Evolutionary conservation across 2,113 vertebrate genomes (phyloP), one percentile per base, ranked within the genome.

Genomic region (Petrocephalus zakoni): DNA sequence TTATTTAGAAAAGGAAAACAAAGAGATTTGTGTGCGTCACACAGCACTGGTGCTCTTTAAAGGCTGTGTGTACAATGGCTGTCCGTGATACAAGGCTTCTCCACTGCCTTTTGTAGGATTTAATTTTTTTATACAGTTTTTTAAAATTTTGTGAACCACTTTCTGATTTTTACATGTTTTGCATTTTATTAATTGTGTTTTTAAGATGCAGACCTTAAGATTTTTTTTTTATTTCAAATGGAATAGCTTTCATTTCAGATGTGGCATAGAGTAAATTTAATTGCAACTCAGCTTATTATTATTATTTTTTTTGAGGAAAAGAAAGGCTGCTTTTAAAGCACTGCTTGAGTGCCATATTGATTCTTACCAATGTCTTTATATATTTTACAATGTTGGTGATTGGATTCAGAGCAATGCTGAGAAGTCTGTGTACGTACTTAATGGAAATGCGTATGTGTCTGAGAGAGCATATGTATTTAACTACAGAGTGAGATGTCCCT

Each of bases 321-420:
- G 64, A 88, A 86, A 75, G 88, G 88, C 84, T 86, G 88, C 88
- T 85, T 89, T 86, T 61, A 84, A 84, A 55, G 42, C 22, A 72
- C 88, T 72, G 83, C 64, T 46, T 78, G 88, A 86, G 83, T 89
- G 88, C 88, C 85, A 89, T 78, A 89, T 85, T 21, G 34, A 58
- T 86, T 75, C 85, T 78, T 78, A 75, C 88, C 81, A 52, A 75
- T 88, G 58, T 75, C 84, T 89, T 86, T 88, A 88, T 86, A 85
- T 37, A 53, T 89, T 89, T 89, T 86, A 86, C 75, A 56, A 47
- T 61, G 88, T 86, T 56, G 19, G 34, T 68, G 84, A 78, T 89
- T 89, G 72, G 72, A 78, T 78, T 78, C 29, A 6, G 68, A 37
- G 15, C 34, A 1, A 19, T 75, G 29, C 4, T 9, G 13, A 13